A percentile compares a stretch with the other conserved stretches of the same genome.
phyloP scores from a whole-genome alignment of 2,113 vertebrate genomes.

The Phalacrocorax pelagicus region DNA sequence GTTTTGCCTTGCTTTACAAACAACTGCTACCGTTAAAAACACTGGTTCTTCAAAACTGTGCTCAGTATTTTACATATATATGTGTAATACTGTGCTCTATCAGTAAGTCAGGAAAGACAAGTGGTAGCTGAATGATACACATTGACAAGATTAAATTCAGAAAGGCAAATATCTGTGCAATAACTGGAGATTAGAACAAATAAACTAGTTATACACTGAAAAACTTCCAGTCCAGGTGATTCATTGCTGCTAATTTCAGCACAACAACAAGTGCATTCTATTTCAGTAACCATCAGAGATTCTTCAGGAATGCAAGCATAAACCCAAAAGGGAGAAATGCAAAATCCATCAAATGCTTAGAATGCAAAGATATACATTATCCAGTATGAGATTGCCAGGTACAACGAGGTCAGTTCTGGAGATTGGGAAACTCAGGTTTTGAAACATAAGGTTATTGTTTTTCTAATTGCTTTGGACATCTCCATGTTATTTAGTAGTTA shows the following conservation, averaged over 20 bases:
- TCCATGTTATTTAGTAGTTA: not conserved
- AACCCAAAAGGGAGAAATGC: not conserved
- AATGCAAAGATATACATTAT: not conserved
- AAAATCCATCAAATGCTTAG: not conserved
- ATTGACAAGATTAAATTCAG: not conserved
- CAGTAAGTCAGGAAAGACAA: not conserved
- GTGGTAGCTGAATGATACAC: not conserved
- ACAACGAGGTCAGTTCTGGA: not conserved
- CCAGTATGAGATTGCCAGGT: not conserved
- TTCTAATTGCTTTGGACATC: slow-evolving; percentile 6
- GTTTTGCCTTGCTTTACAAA: not conserved
- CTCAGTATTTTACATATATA: not conserved
- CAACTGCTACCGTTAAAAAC: not conserved
- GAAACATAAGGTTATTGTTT: not conserved
- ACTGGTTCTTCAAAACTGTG: not conserved
- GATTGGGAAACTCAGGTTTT: not conserved
- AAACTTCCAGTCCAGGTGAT: not conserved
- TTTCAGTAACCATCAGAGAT: not conserved
- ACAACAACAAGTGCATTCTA: not conserved
- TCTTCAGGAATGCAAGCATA: not conserved
- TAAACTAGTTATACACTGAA: not conserved
- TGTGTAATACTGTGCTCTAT: not conserved
- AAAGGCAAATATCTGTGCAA: not conserved
- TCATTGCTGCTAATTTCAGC: slow-evolving; percentile 16
- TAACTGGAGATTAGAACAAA: not conserved